Conservation (phyloP, 2,113 vertebrate species). For the Pachyramphus minor region DNA sequence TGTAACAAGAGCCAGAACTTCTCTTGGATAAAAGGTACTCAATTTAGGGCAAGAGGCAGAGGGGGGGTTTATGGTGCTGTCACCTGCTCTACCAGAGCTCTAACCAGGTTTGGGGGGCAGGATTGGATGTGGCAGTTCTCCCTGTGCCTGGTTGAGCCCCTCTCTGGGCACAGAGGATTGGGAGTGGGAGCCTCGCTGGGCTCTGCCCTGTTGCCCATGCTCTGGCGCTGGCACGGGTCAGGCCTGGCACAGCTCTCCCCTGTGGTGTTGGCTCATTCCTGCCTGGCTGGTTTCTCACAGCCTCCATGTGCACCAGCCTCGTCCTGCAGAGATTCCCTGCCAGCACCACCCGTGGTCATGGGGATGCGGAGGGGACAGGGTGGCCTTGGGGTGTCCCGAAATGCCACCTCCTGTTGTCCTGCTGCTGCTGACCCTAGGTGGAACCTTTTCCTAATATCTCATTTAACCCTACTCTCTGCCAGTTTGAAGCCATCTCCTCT, state of each 20-base stretch:
- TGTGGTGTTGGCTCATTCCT: background rate
- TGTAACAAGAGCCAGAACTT: background rate
- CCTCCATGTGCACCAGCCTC: background rate
- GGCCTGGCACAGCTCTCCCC: background rate
- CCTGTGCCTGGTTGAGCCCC: background rate
- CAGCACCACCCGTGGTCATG: too few species aligned
- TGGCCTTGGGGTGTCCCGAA: background rate
- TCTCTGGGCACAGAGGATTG: background rate
- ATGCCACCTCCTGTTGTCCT: too few species aligned
- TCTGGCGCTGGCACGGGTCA: background rate
- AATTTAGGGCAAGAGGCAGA: fast-evolving
- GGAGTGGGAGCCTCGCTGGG: background rate
- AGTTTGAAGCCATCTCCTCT: background rate
- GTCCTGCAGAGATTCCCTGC: background rate
- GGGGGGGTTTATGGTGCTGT: background rate
- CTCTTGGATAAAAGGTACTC: background rate
- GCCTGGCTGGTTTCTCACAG: background rate
- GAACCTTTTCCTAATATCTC: background rate
- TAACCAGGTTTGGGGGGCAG: too few species aligned
- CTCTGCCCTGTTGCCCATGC: background rate
- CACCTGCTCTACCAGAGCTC: background rate
- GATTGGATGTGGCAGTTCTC: background rate
- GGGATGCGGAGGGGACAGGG: fast-evolving
- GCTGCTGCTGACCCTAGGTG: background rate
- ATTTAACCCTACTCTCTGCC: background rate